Evolutionary conservation across 2,113 vertebrate genomes (phyloP).

Genomic region (Meles meles): DNA sequence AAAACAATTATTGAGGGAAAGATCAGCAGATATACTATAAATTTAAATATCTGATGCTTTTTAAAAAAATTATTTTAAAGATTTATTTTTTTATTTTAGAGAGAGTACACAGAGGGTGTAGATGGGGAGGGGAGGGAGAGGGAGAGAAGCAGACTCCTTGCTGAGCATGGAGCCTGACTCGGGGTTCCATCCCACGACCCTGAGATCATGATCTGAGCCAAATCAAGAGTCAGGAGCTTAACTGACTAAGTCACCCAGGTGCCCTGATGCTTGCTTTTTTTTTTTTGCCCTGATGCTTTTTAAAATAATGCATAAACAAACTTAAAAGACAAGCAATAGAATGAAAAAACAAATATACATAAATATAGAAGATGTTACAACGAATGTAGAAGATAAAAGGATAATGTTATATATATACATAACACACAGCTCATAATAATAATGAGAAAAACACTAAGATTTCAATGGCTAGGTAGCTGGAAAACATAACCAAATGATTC

Average conservation of each 20-base stretch:
- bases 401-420: neutral
- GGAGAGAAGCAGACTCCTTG: neutral
- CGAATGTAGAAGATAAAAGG: neutral
- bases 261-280: neutral
- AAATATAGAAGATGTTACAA: neutral
- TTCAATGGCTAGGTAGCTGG: neutral
- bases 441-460: neutral
- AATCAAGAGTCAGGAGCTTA: neutral
- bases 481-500: neutral
- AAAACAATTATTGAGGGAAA: neutral
- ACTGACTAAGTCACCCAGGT: neutral
- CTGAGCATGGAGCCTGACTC: neutral
- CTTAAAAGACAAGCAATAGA: neutral
- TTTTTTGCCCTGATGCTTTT: neutral
- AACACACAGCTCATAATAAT: neutral
- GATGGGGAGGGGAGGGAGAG: neutral
- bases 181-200: neutral
- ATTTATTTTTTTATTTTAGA: neutral
- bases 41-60: neutral
- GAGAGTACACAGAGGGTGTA: neutral
- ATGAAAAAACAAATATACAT: neutral
- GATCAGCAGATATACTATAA: neutral
- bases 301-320: neutral
- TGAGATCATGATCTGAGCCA: neutral
- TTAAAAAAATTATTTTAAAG: neutral